phyloP scores from a whole-genome alignment of 1,140 invertebrate species.

The Schlechtendalia chinensis region DNA sequence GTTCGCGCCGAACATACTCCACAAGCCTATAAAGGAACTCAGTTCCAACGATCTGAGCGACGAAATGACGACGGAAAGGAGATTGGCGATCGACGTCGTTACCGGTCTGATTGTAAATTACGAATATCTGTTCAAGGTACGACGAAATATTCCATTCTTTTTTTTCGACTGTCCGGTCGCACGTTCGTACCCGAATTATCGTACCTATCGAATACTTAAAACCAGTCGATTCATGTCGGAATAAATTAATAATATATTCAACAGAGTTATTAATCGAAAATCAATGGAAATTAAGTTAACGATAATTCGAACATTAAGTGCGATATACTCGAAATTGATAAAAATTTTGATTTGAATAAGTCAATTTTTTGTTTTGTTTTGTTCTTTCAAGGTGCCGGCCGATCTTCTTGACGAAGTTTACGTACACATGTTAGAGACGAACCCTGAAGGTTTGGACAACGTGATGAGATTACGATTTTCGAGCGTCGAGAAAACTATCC shows the following conservation, averaged over 20 bases:
- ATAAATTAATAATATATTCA: too few relatives aligned
- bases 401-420: conserved; percentile 83
- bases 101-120: conserved; percentile 78
- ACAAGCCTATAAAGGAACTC: conserved; percentile 62
- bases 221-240: too few relatives aligned
- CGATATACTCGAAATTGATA: too few relatives aligned
- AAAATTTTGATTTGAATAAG: too few relatives aligned
- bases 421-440: conserved; percentile 76
- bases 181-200: too few relatives aligned
- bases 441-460: conserved; percentile 74
- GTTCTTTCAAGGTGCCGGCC: conserved; percentile 64
- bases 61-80: conserved; percentile 74
- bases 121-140: conserved; percentile 67
- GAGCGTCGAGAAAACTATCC: conserved; percentile 63
- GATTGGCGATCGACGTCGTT: conserved; percentile 86
- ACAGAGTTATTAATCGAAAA: too few relatives aligned
- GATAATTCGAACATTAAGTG: too few relatives aligned
- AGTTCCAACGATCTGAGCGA: conserved; percentile 62
- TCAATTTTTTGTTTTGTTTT: too few relatives aligned
- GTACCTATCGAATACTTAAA: too few relatives aligned
- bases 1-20: conserved; percentile 90
- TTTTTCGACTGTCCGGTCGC: too few relatives aligned
- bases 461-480: conserved; percentile 61
- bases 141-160: background rate
- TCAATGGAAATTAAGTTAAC: too few relatives aligned